Conservation (phyloP, 2,113 vertebrate genomes). For the Eulacestoma nigropectus region DNA sequence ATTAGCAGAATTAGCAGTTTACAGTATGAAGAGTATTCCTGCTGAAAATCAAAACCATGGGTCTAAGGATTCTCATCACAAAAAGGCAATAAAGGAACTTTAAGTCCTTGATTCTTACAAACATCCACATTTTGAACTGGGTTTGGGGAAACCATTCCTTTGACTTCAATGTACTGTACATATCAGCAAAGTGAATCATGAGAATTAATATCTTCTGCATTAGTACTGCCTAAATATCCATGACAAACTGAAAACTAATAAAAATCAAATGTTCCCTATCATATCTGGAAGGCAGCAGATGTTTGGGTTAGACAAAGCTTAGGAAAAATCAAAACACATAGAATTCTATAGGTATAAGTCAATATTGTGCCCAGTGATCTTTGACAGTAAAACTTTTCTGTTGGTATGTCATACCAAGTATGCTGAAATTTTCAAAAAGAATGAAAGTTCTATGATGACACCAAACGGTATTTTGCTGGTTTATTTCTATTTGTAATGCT, state of each 20-base stretch:
- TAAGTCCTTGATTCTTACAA: not conserved
- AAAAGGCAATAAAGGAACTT: not conserved
- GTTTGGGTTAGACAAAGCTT: not conserved
- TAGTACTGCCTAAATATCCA: not conserved
- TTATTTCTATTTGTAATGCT: not conserved
- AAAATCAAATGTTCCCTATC: not conserved
- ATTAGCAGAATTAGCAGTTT: not conserved
- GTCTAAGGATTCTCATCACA: not conserved
- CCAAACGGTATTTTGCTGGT: not conserved
- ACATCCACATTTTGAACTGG: not conserved
- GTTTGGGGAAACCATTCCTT: not conserved
- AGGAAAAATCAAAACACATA: not conserved
- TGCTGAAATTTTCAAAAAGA: not conserved
- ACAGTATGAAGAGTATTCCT: not conserved
- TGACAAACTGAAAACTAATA: not conserved
- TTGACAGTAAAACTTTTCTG: not conserved
- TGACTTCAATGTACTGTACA: not conserved
- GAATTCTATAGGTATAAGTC: not conserved
- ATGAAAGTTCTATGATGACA: not conserved
- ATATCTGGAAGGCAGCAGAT: not conserved
- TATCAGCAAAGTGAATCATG: not conserved
- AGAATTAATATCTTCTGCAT: not conserved
- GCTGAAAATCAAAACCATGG: not conserved
- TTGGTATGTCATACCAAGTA: not conserved
- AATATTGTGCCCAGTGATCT: not conserved